Evolutionary conservation across 1,140 invertebrate genomes (phyloP).

Genomic region (Eumaeus atala): DNA sequence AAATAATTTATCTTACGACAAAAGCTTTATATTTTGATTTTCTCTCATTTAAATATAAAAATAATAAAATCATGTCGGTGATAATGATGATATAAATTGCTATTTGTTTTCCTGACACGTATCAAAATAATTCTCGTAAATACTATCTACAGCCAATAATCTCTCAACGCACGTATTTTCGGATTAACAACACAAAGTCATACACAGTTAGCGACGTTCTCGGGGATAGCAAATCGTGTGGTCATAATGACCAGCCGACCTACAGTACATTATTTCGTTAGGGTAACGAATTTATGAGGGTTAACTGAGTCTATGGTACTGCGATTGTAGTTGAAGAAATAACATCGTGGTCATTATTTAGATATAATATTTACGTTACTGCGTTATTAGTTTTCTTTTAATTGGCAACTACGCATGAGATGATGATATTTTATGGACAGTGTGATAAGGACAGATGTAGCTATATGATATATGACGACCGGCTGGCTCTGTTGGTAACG

Average conservation of each 20-base stretch:
- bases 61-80: too few species aligned
- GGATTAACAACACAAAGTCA: slow-evolving; percentile 65
- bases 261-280: slow-evolving; percentile 59
- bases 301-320: slow-evolving; percentile 35
- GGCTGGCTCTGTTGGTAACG: too few species aligned
- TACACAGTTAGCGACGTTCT: slow-evolving; percentile 45
- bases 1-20: neutral
- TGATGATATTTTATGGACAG: too few species aligned
- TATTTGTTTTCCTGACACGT: slow-evolving; percentile 27
- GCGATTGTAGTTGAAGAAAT: slow-evolving; percentile 18
- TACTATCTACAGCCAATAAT: slow-evolving; percentile 59
- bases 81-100: neutral
- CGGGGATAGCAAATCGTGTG: slow-evolving; percentile 29
- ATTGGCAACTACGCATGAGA: too few species aligned
- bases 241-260: slow-evolving; percentile 45
- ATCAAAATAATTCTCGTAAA: slow-evolving; percentile 42
- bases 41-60: slow-evolving; percentile 5
- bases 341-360: neutral
- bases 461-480: too few species aligned
- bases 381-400: too few species aligned
- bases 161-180: slow-evolving; percentile 61
- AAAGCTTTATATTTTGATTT: neutral
- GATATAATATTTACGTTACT: neutral
- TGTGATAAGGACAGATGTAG: too few species aligned
- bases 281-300: slow-evolving; percentile 48